phyloP scores from a whole-genome alignment of 2,888 invertebrate species.

The Dilophus febrilis region DNA sequence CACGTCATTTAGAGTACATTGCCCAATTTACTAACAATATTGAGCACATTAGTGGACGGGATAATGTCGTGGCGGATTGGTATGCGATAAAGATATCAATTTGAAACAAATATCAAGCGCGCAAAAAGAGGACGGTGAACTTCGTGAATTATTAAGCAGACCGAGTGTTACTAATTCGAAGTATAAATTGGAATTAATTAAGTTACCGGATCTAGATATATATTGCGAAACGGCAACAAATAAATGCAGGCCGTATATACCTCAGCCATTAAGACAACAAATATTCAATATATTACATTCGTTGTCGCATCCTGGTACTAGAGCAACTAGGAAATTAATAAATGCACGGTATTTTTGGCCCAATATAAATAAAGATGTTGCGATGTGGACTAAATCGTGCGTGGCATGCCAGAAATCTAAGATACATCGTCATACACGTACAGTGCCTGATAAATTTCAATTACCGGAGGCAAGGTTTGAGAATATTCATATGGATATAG shows the following conservation, averaged over 20 bases:
- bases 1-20: constrained; percentile 6
- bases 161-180: no score
- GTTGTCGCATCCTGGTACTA: constrained; percentile 11
- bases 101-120: background rate
- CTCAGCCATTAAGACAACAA: constrained; percentile 7
- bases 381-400: constrained; percentile 5
- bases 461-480: background rate
- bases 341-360: constrained; percentile 9
- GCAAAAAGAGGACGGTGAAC: no score
- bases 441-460: background rate
- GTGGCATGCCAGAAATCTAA: background rate
- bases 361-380: background rate
- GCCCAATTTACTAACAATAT: constrained; percentile 6
- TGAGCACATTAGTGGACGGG: constrained; percentile 3
- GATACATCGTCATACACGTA: background rate
- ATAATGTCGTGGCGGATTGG: constrained; percentile 6
- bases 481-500: background rate
- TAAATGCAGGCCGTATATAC: constrained; percentile 11
- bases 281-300: background rate
- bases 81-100: background rate
- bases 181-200: no score
- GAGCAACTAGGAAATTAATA: constrained; percentile 12
- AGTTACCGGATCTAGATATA: no score
- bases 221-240: background rate
- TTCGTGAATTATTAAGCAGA: no score